phyloP scores from a whole-genome alignment of 2,888 invertebrate genomes.

The Calameuta filiformis region DNA sequence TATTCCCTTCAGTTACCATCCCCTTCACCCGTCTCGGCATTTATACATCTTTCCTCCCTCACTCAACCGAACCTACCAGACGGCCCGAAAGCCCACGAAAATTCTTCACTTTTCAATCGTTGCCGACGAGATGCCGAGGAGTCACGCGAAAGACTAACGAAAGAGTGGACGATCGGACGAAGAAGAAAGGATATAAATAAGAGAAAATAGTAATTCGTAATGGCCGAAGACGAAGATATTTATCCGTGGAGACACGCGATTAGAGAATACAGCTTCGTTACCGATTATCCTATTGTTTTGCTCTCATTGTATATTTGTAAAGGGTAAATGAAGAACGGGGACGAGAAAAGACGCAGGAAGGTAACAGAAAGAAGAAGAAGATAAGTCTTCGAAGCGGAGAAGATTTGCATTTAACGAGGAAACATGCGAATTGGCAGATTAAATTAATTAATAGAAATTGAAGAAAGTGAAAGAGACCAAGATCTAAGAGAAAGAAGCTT shows the following conservation, averaged over 20 bases:
- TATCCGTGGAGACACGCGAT: not conserved
- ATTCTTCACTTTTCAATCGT: slow-evolving; percentile 11
- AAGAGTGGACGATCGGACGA: slow-evolving; percentile 21
- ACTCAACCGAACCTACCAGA: not conserved
- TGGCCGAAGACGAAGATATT: slow-evolving; percentile 18
- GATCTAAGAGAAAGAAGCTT: slow-evolving; percentile 3
- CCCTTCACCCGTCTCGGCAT: slow-evolving; percentile 36
- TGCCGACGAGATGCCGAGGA: not conserved
- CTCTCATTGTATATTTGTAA: slow-evolving; percentile 35
- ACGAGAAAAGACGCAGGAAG: slow-evolving; percentile 3
- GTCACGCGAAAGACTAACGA: not conserved
- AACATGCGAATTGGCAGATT: not conserved
- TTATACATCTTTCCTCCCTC: slow-evolving; percentile 16
- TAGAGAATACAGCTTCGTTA: slow-evolving; percentile 9
- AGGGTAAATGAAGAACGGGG: slow-evolving; percentile 12
- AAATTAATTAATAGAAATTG: not conserved
- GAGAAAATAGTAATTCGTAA: slow-evolving; percentile 12
- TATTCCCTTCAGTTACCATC: slow-evolving; percentile 50
- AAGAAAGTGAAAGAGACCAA: not conserved
- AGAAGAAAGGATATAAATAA: slow-evolving; percentile 13
- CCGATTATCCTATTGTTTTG: not conserved
- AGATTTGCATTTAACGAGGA: not conserved
- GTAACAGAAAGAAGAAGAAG: slow-evolving; percentile 25
- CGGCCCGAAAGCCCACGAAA: slow-evolving; percentile 6
- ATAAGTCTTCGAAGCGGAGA: not conserved